Percentiles rank a stretch among this genome's conserved stretches.
These are phyloP conservation scores for Chitala chitala DNA, from an alignment of 2,113 vertebrate species.

Conservation along the genomic window DNA sequence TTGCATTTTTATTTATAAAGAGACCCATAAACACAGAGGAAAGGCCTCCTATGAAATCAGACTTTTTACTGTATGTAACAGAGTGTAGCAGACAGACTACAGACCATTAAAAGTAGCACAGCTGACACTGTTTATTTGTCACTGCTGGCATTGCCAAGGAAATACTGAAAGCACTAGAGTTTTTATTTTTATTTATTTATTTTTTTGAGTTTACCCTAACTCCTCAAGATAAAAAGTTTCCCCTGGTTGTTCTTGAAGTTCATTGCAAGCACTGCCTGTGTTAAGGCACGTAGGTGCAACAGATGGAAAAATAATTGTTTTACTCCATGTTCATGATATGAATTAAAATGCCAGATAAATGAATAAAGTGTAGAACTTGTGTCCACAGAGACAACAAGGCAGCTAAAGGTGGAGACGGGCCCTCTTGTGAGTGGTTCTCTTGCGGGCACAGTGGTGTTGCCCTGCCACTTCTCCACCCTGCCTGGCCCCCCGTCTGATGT, in stretches of 20 bases:
- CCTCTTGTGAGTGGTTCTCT: conserved; percentile 60
- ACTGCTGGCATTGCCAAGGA: neutral
- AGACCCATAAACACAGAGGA: neutral
- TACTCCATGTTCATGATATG: neutral
- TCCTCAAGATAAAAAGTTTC: no score
- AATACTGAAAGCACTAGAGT: neutral
- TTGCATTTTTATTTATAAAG: neutral
- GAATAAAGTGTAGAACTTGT: neutral
- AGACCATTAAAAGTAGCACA: neutral
- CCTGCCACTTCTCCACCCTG: conserved; percentile 74
- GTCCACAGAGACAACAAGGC: conserved; percentile 31
- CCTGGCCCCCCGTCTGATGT: conserved; percentile 53
- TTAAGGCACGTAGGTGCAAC: no score
- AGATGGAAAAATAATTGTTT: no score
- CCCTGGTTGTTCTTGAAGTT: no score
- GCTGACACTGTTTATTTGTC: neutral
- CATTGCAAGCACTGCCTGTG: no score
- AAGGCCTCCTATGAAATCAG: neutral
- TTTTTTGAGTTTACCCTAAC: no score
- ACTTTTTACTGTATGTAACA: neutral
- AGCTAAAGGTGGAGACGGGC: conserved; percentile 34
- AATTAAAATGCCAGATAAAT: neutral
- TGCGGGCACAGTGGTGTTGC: conserved; percentile 68
- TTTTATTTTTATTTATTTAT: neutral
- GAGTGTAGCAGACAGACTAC: neutral